Evolutionary conservation across 2,113 vertebrate species (phyloP).

Genomic region (Heteronetta atricapilla): DNA sequence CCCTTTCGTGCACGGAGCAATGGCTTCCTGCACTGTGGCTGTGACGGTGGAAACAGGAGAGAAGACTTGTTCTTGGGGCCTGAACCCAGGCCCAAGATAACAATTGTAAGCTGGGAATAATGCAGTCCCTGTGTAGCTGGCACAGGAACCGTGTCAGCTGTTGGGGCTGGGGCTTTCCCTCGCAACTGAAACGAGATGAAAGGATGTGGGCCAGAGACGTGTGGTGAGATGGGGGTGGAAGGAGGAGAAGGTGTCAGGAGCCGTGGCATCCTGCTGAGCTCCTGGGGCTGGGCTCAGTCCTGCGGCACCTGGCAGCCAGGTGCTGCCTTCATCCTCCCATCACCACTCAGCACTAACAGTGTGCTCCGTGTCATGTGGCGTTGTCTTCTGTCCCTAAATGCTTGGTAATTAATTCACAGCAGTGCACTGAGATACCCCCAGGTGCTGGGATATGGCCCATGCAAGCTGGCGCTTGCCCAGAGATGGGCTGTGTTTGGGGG

Average conservation of each 20-base stretch:
- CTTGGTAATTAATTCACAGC: background rate
- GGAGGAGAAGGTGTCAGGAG: background rate
- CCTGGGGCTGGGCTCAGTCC: background rate
- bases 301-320: background rate
- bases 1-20: background rate
- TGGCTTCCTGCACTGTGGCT: background rate
- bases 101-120: background rate
- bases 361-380: fast-evolving
- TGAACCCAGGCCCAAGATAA: background rate
- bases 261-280: background rate
- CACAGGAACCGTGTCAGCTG: background rate
- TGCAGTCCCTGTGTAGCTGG: background rate
- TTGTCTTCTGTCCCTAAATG: background rate
- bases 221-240: background rate
- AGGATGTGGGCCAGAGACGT: background rate
- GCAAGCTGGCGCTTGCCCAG: background rate
- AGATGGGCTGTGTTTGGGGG: background rate
- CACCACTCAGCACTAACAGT: background rate
- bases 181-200: background rate
- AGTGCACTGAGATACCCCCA: background rate
- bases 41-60: background rate
- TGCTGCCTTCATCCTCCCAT: background rate
- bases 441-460: too few relatives aligned
- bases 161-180: background rate
- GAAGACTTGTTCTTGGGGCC: fast-evolving